Conservation (phyloP, 2,888 invertebrate species). For the Branchipolynoe longqiensis region DNA sequence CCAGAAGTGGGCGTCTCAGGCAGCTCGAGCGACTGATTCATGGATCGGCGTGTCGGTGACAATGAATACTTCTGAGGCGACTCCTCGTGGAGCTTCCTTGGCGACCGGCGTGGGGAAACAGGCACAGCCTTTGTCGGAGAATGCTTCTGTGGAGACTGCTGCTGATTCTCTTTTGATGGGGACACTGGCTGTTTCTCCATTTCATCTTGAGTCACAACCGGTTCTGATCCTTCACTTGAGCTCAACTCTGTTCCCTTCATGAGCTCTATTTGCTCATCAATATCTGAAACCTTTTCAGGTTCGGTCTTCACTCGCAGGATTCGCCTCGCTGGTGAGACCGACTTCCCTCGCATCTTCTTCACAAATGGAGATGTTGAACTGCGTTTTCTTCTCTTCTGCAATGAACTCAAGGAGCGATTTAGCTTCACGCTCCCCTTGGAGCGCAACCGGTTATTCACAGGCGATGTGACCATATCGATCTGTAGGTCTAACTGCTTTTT, state of each 20-base stretch:
- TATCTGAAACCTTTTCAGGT: not conserved
- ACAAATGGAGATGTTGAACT: not conserved
- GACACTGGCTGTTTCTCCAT: too few relatives aligned
- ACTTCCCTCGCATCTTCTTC: not conserved
- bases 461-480: slow-evolving; percentile 43
- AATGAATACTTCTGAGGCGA: slow-evolving; percentile 12
- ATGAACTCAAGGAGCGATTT: slow-evolving; percentile 24
- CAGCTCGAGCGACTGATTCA: slow-evolving; percentile 48
- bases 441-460: slow-evolving; percentile 15
- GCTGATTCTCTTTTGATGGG: not conserved
- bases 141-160: not conserved
- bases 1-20: slow-evolving; percentile 59
- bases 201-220: too few relatives aligned
- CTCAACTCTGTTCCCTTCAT: slow-evolving; percentile 28
- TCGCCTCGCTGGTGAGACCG: slow-evolving; percentile 24
- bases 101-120: slow-evolving; percentile 2
- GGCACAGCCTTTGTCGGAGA: not conserved
- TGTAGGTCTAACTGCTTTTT: not conserved
- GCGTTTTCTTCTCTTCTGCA: slow-evolving; percentile 8
- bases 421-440: slow-evolving; percentile 1
- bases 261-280: not conserved
- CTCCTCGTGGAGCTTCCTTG: slow-evolving; percentile 13
- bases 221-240: slow-evolving; percentile 23
- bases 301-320: not conserved
- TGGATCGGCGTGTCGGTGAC: slow-evolving; percentile 14